These are phyloP conservation scores for Salticus scenicus DNA, from an alignment of 2,888 invertebrate genomes.

Conservation along the genomic window DNA sequence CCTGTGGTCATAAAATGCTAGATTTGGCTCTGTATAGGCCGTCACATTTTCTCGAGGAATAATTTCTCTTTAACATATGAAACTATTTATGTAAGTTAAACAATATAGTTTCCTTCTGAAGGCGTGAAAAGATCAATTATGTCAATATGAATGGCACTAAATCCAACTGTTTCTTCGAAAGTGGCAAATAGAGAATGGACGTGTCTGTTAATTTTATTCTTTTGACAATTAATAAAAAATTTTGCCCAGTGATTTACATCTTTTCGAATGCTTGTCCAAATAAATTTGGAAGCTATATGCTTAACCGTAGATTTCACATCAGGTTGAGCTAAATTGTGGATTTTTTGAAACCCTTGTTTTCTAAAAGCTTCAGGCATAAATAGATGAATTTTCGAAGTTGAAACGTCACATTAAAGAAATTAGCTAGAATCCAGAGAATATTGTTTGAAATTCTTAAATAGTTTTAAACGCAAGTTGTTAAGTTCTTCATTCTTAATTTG, in stretches of 20 bases:
- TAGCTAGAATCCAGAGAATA: neutral
- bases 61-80: constrained; percentile 71
- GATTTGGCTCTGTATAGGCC: constrained; percentile 58
- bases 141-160: constrained; percentile 56
- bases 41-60: constrained; percentile 70
- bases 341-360: neutral
- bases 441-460: constrained; percentile 13
- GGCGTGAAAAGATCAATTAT: constrained; percentile 49
- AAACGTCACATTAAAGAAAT: constrained; percentile 30
- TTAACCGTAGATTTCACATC: neutral
- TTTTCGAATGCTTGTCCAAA: neutral
- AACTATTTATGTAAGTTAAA: neutral
- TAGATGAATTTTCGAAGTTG: constrained; percentile 7
- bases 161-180: neutral
- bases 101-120: neutral
- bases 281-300: neutral
- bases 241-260: neutral
- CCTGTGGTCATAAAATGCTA: constrained; percentile 69
- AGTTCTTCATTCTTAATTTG: neutral
- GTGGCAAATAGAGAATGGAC: neutral
- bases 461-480: neutral
- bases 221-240: neutral
- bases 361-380: constrained; percentile 30
- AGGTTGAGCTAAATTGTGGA: constrained; percentile 21
- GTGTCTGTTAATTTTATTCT: neutral